Evolutionary conservation across 2,113 vertebrate genomes (phyloP).

Genomic region (Apaloderma vittatum): DNA sequence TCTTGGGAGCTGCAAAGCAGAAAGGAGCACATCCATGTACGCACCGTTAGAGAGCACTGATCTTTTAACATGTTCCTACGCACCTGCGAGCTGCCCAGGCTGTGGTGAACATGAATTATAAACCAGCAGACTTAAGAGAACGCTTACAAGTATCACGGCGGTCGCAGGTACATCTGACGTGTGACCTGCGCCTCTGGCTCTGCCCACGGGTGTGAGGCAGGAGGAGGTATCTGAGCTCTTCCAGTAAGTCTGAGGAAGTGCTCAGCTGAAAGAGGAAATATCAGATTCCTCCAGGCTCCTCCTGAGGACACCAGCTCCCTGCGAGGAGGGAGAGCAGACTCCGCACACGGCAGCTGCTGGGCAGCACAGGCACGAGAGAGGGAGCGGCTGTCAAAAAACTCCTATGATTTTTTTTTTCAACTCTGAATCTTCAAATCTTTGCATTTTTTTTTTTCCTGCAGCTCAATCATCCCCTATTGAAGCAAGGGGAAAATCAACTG

Average conservation of each 20-base stretch:
- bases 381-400: neutral
- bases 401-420: neutral
- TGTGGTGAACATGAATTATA: neutral
- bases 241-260: neutral
- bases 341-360: neutral
- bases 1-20: neutral
- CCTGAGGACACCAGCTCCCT: neutral
- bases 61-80: neutral
- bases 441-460: neutral
- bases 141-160: fast-evolving
- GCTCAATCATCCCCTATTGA: neutral
- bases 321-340: neutral
- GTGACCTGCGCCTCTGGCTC: fast-evolving
- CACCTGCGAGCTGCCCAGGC: fast-evolving
- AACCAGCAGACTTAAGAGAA: fast-evolving
- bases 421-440: neutral
- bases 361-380: constrained; percentile 39
- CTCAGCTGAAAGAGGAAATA: neutral
- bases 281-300: neutral
- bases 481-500: fast-evolving
- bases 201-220: fast-evolving
- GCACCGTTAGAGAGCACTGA: neutral
- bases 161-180: neutral
- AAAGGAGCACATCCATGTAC: fast-evolving
- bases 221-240: neutral